These are phyloP conservation scores for Gulo gulo DNA, from an alignment of 2,113 vertebrate genomes.

Conservation along the genomic window DNA sequence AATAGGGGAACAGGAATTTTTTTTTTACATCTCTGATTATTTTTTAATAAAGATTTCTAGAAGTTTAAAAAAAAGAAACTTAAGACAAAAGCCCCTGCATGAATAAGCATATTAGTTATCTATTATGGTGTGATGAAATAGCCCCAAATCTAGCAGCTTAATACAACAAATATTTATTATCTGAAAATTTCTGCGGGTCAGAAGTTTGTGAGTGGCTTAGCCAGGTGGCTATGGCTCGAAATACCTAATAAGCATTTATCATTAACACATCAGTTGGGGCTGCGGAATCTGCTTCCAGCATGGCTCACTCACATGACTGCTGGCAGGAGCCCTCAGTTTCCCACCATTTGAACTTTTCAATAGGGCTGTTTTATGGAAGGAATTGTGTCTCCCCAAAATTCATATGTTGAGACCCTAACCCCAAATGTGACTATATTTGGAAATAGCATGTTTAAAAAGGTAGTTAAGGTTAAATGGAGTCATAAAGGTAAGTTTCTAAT, in stretches of 20 bases:
- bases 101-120: neutral
- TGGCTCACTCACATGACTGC: neutral
- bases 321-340: neutral
- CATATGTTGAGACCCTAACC: neutral
- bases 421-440: neutral
- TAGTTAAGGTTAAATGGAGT: neutral
- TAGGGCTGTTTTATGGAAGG: neutral
- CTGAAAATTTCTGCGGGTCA: neutral
- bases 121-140: neutral
- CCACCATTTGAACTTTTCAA: neutral
- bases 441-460: neutral
- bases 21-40: neutral
- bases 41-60: neutral
- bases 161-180: neutral
- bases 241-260: neutral
- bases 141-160: neutral
- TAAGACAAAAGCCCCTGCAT: neutral
- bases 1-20: neutral
- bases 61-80: neutral
- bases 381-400: neutral
- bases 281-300: neutral
- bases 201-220: neutral
- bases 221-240: neutral
- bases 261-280: neutral
- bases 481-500: neutral